Conservation (phyloP, 2,797 vertebrate species). For the Corythornis leucogaster region DNA sequence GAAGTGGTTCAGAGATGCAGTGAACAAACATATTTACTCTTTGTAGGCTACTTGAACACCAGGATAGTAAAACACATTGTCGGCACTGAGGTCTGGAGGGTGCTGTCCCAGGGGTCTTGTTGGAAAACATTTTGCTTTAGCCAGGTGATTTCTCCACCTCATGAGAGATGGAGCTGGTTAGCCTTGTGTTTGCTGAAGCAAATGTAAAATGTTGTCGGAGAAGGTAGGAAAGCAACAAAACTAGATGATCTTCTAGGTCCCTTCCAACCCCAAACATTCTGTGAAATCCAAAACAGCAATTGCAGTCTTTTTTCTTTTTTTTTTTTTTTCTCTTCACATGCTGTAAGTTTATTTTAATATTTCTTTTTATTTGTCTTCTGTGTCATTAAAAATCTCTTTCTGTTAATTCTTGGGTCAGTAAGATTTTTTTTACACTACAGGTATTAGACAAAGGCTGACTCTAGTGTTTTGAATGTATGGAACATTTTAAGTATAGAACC, state of each 20-base stretch:
- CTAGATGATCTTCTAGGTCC: too few species aligned
- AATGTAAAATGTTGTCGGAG: background rate
- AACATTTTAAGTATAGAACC: background rate
- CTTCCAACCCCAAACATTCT: too few species aligned
- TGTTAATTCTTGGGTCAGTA: background rate
- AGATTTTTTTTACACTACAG: background rate
- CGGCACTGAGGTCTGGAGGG: background rate
- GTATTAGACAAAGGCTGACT: background rate
- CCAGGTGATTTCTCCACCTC: accelerated
- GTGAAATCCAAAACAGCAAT: background rate
- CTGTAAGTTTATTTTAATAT: background rate
- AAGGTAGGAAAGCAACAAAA: background rate
- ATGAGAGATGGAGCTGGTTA: background rate
- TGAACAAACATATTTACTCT: background rate
- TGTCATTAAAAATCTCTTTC: background rate
- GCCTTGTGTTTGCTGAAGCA: background rate
- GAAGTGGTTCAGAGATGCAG: background rate
- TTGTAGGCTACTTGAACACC: background rate
- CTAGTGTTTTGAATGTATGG: background rate
- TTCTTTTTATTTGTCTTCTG: background rate
- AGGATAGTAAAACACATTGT: background rate
- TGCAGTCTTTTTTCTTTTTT: too few species aligned
- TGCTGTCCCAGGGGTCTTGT: background rate
- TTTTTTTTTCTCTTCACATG: background rate
- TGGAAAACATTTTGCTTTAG: background rate